Percentiles rank a stretch among this genome's conserved stretches.
These are phyloP conservation scores for Ormyrus pomaceus DNA, from an alignment of 2,888 invertebrate species.

Conservation along the genomic window DNA sequence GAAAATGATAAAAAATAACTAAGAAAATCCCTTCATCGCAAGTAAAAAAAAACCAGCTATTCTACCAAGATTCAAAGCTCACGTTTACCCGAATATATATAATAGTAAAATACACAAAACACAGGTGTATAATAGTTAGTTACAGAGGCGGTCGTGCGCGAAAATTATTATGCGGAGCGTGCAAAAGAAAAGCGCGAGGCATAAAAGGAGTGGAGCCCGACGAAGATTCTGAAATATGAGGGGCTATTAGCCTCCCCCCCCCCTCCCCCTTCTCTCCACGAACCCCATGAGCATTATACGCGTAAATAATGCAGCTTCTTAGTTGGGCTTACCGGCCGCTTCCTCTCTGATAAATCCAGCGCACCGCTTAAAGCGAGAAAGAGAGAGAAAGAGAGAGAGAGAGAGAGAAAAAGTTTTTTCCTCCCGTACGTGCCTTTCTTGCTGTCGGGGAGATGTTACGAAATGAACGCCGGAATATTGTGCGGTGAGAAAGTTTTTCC, in stretches of 20 bases:
- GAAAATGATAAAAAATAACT: too few species aligned
- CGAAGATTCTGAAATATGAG: slow-evolving; percentile 69
- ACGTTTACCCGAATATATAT: not conserved
- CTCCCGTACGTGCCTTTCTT: not conserved
- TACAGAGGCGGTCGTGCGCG: slow-evolving; percentile 34
- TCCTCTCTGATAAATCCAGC: slow-evolving; percentile 27
- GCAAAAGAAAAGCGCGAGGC: slow-evolving; percentile 56
- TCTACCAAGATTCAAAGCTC: not conserved
- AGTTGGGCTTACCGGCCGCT: slow-evolving; percentile 52
- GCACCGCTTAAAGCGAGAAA: slow-evolving; percentile 25
- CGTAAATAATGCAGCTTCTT: slow-evolving; percentile 67
- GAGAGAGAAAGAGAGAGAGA: too few species aligned
- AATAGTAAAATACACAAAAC: not conserved
- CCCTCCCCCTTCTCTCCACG: not conserved
- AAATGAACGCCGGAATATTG: slow-evolving; percentile 44
- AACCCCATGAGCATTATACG: slow-evolving; percentile 63
- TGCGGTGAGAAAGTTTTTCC: slow-evolving; percentile 15
- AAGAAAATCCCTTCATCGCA: too few species aligned
- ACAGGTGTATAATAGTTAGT: not conserved
- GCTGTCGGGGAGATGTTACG: slow-evolving; percentile 14
- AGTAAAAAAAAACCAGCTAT: too few species aligned
- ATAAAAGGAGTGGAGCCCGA: slow-evolving; percentile 39
- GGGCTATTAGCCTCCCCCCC: slow-evolving; percentile 65
- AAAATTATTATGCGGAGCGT: slow-evolving; percentile 63
- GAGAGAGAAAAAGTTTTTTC: slow-evolving; percentile 9